Percentiles rank a stretch among this genome's conserved stretches.
These are phyloP conservation scores for Drosophila falleni DNA, from an alignment of 2,888 invertebrate genomes.

Conservation along the genomic window DNA sequence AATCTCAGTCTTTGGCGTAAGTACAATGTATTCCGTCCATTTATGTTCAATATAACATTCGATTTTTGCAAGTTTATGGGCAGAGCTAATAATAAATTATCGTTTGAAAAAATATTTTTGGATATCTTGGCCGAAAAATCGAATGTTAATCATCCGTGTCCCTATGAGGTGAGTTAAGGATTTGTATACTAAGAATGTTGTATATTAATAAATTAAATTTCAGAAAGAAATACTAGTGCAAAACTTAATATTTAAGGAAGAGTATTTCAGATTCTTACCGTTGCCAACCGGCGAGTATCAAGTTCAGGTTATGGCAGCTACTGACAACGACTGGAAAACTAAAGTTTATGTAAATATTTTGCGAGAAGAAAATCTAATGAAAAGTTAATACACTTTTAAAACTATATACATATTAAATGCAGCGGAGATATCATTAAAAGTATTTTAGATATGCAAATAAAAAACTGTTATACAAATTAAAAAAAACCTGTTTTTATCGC, in stretches of 20 bases:
- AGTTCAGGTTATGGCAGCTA: not conserved
- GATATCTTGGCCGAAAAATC: not conserved
- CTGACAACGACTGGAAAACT: not conserved
- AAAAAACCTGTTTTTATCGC: too few relatives aligned
- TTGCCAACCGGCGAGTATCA: constrained; percentile 10
- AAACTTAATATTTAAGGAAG: not conserved
- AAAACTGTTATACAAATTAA: too few relatives aligned
- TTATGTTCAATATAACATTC: constrained; percentile 21
- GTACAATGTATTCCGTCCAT: constrained; percentile 18
- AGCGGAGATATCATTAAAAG: too few relatives aligned
- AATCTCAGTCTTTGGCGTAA: constrained; percentile 30
- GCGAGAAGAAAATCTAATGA: not conserved
- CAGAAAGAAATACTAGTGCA: not conserved
- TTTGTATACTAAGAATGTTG: too few relatives aligned
- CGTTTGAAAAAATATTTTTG: not conserved
- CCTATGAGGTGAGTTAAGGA: not conserved
- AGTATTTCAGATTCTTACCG: not conserved
- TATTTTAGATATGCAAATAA: too few relatives aligned
- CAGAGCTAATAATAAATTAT: not conserved
- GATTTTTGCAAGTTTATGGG: constrained; percentile 13
- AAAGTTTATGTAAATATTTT: not conserved
- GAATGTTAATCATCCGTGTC: constrained; percentile 13
- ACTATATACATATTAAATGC: too few relatives aligned
- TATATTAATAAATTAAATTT: not conserved
- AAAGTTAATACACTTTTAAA: not conserved